These are phyloP conservation scores for Drosophila takahashii DNA, from an alignment of 1,140 invertebrate genomes.

Conservation along the genomic window DNA sequence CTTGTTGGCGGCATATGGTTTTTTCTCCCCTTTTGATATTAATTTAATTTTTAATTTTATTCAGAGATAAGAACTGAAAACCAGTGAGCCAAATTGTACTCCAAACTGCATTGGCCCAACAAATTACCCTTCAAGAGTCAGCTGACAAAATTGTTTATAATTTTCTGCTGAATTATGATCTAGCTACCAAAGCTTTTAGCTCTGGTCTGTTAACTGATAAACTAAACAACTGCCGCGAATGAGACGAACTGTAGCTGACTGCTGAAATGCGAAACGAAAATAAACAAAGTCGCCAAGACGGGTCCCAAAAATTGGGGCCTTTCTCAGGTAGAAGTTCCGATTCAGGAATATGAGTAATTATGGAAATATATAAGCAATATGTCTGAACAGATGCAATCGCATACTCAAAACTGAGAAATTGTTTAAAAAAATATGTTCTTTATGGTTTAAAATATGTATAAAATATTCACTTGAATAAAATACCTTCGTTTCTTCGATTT, in stretches of 20 bases:
- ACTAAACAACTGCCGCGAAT: slow-evolving; percentile 65
- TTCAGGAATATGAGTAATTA: slow-evolving; percentile 30
- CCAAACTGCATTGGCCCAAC: not conserved
- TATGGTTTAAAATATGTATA: too few relatives aligned
- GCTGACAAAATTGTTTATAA: slow-evolving; percentile 46
- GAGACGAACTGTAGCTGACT: slow-evolving; percentile 26
- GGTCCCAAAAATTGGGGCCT: slow-evolving; percentile 16
- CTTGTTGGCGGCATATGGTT: slow-evolving; percentile 64
- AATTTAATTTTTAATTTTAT: slow-evolving; percentile 68
- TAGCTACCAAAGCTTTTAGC: slow-evolving; percentile 46
- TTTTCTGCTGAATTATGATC: slow-evolving; percentile 51
- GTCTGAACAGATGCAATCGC: slow-evolving; percentile 13
- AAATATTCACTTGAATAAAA: too few relatives aligned
- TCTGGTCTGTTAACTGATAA: slow-evolving; percentile 72
- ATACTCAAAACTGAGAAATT: slow-evolving; percentile 4
- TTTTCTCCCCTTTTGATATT: slow-evolving; percentile 45
- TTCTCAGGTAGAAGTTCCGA: slow-evolving; percentile 29
- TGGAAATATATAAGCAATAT: slow-evolving; percentile 26
- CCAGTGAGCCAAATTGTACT: not conserved
- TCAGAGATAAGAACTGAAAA: slow-evolving; percentile 45
- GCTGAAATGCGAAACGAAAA: slow-evolving; percentile 50
- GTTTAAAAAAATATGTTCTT: too few relatives aligned
- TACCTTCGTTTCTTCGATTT: too few relatives aligned
- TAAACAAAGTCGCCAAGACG: slow-evolving; percentile 25
- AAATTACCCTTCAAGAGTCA: slow-evolving; percentile 29